phyloP scores from a whole-genome alignment of 2,888 invertebrate genomes.

The Eremobia ochroleuca region DNA sequence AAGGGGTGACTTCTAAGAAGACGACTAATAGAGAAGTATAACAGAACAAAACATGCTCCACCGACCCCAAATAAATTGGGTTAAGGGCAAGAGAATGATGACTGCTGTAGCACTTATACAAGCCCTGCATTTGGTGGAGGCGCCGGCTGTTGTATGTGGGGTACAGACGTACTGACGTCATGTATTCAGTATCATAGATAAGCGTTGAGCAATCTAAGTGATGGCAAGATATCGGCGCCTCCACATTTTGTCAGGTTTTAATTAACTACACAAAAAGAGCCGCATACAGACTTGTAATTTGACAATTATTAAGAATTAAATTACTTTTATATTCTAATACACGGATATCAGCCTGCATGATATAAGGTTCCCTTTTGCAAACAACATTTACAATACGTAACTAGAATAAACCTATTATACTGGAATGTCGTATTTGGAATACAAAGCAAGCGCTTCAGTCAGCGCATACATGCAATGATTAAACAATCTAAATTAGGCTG shows the following conservation, averaged over 20 bases:
- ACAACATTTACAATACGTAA: not conserved
- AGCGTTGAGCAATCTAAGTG: too few species aligned
- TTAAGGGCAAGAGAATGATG: not conserved
- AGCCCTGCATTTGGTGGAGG: too few species aligned
- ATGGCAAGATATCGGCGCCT: too few species aligned
- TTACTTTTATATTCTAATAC: not conserved
- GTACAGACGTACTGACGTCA: too few species aligned
- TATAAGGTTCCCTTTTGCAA: not conserved
- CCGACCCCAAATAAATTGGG: too few species aligned
- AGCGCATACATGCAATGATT: not conserved
- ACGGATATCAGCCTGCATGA: not conserved
- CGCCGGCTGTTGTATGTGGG: too few species aligned
- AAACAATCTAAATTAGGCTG: not conserved
- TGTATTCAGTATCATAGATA: too few species aligned
- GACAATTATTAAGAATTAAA: not conserved
- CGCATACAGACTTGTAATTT: not conserved
- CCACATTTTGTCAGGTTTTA: too few species aligned
- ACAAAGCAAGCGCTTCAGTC: not conserved
- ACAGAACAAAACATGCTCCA: too few species aligned
- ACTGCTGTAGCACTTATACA: not conserved
- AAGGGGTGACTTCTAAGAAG: not conserved
- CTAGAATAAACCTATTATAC: not conserved
- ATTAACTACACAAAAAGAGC: too few species aligned
- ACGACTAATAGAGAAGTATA: not conserved
- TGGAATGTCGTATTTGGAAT: not conserved